phyloP scores from a whole-genome alignment of 1,140 invertebrate genomes.

The Drosophila biarmipes region DNA sequence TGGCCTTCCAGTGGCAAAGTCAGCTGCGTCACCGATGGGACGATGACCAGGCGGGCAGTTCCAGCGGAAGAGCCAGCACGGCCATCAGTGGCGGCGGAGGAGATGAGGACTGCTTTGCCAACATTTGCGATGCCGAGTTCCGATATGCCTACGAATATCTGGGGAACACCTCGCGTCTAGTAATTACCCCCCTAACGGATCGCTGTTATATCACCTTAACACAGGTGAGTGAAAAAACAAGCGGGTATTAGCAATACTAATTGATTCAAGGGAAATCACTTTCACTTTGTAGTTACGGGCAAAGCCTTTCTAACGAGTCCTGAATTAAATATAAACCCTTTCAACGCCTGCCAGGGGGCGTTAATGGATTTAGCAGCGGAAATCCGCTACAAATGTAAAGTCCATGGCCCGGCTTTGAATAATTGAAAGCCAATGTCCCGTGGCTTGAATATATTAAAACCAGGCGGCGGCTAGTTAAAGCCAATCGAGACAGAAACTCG shows the following conservation, averaged over 20 bases:
- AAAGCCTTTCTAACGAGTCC: constrained; percentile 29
- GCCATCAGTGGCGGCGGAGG: constrained; percentile 19
- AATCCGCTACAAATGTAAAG: constrained; percentile 45
- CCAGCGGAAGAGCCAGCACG: constrained; percentile 40
- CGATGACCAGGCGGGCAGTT: constrained; percentile 85
- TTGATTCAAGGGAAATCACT: constrained; percentile 6
- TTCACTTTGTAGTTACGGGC: constrained; percentile 10
- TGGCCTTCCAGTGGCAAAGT: constrained; percentile 93
- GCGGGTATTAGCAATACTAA: not conserved
- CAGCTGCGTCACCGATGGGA: constrained; percentile 94
- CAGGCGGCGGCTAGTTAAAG: constrained; percentile 1
- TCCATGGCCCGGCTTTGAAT: constrained; percentile 38
- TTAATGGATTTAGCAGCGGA: constrained; percentile 51
- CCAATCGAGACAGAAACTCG: constrained; percentile 11
- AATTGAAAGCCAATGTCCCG: constrained; percentile 43
- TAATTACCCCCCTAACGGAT: constrained; percentile 94
- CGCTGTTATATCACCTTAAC: constrained; percentile 94
- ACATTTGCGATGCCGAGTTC: constrained; percentile 95
- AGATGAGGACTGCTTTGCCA: constrained; percentile 90
- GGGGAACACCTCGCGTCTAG: constrained; percentile 92
- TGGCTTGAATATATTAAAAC: constrained; percentile 50
- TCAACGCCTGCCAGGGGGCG: constrained; percentile 28
- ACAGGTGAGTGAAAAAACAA: constrained; percentile 81
- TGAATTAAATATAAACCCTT: constrained; percentile 43
- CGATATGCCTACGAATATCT: constrained; percentile 92